Conservation (phyloP, 2,113 vertebrate species). For the Ceratotherium simum region DNA sequence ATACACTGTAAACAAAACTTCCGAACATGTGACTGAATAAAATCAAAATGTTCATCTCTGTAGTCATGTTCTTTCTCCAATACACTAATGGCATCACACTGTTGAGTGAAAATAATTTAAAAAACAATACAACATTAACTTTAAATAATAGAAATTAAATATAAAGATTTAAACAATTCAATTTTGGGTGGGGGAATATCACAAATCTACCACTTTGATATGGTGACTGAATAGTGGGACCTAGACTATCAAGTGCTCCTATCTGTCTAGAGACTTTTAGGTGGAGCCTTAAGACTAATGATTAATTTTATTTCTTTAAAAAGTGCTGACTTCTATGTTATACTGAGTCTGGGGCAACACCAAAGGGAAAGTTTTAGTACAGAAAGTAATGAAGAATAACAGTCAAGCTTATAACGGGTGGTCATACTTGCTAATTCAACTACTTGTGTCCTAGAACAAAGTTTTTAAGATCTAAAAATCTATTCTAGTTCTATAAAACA, state of each 20-base stretch:
- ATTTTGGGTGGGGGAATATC: neutral
- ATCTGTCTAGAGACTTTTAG: neutral
- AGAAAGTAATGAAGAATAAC: neutral
- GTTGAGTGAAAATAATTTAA: constrained; percentile 77
- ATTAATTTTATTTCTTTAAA: constrained; percentile 12
- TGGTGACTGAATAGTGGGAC: neutral
- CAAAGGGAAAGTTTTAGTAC: neutral
- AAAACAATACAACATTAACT: constrained; percentile 10
- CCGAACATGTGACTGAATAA: constrained; percentile 98
- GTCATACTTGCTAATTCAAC: neutral
- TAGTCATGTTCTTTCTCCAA: constrained; percentile 99
- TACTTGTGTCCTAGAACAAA: neutral
- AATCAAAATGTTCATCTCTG: constrained; percentile 98
- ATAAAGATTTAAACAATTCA: neutral
- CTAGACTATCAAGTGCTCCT: neutral
- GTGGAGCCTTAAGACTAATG: neutral
- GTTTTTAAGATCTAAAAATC: neutral
- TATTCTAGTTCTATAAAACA: neutral
- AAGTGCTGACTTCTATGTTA: neutral
- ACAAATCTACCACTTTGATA: neutral
- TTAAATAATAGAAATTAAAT: constrained; percentile 36
- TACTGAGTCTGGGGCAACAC: neutral
- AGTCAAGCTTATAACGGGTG: neutral
- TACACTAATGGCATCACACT: constrained; percentile 98
- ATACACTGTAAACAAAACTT: constrained; percentile 99